Conservation (phyloP, 2,797 vertebrate species). For the Coccyzus lansbergi region DNA sequence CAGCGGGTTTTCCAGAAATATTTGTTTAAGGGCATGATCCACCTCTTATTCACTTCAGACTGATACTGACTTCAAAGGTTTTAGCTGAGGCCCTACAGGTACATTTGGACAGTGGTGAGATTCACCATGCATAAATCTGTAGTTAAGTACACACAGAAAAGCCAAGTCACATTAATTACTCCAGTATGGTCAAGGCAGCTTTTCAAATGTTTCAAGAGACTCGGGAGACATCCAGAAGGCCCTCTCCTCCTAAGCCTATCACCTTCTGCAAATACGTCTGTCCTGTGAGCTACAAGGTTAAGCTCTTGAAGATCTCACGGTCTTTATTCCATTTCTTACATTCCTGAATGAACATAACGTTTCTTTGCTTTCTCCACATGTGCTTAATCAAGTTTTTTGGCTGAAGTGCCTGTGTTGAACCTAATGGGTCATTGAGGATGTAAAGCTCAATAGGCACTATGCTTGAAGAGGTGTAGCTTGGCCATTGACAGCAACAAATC, state of each 20-base stretch:
- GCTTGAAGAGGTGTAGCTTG: neutral
- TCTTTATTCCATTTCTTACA: neutral
- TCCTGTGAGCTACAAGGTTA: neutral
- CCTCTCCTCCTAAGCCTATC: neutral
- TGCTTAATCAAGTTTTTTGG: neutral
- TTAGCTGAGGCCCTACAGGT: conserved; percentile 31
- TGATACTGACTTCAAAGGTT: conserved; percentile 49
- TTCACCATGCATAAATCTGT: conserved; percentile 27
- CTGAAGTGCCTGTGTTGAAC: neutral
- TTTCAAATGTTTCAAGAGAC: neutral
- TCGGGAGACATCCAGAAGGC: neutral
- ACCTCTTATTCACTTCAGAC: conserved; percentile 21
- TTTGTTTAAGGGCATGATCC: conserved; percentile 41
- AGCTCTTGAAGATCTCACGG: neutral
- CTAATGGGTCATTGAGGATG: neutral
- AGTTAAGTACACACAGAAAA: conserved; percentile 7
- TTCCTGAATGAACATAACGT: neutral
- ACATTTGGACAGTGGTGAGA: conserved; percentile 42
- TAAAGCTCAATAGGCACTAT: neutral
- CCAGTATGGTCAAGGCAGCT: neutral
- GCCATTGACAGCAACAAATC: neutral
- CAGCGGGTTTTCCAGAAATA: conserved; percentile 35
- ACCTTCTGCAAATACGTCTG: neutral
- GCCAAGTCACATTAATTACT: conserved; percentile 17
- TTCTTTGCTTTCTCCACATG: neutral